Evolutionary conservation across 2,113 vertebrate species (phyloP).

Genomic region (Labeo catla): DNA sequence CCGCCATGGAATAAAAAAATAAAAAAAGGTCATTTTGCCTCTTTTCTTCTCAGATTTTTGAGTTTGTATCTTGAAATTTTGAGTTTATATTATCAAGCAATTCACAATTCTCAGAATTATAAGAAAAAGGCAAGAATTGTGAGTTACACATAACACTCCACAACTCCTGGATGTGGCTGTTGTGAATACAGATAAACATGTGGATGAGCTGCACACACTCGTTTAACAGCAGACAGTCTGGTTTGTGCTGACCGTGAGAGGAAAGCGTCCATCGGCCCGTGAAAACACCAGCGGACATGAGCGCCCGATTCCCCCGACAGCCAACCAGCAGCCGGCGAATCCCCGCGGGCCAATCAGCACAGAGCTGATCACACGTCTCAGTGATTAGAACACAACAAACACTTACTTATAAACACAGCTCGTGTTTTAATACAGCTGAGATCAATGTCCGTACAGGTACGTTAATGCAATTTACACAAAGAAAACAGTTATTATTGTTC

Average conservation of each 20-base stretch:
- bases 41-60: too few relatives aligned
- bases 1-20: too few relatives aligned
- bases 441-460: neutral
- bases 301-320: slow-evolving; percentile 31
- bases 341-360: slow-evolving; percentile 30
- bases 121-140: too few relatives aligned
- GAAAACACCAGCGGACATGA: neutral
- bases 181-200: neutral
- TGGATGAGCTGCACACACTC: neutral
- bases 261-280: neutral
- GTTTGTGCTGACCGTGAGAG: neutral
- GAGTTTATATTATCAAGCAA: too few relatives aligned
- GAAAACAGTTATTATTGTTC: neutral
- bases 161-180: too few relatives aligned
- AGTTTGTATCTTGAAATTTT: too few relatives aligned
- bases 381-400: slow-evolving; percentile 11
- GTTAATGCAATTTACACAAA: neutral
- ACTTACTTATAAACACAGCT: neutral
- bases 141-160: too few relatives aligned
- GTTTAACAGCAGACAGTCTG: too few relatives aligned
- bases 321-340: slow-evolving; percentile 14
- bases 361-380: slow-evolving; percentile 17
- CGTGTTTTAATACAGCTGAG: neutral
- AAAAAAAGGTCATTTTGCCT: too few relatives aligned
- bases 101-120: too few relatives aligned